Conservation (phyloP, 2,888 invertebrate species). For the Thereva nobilitata region DNA sequence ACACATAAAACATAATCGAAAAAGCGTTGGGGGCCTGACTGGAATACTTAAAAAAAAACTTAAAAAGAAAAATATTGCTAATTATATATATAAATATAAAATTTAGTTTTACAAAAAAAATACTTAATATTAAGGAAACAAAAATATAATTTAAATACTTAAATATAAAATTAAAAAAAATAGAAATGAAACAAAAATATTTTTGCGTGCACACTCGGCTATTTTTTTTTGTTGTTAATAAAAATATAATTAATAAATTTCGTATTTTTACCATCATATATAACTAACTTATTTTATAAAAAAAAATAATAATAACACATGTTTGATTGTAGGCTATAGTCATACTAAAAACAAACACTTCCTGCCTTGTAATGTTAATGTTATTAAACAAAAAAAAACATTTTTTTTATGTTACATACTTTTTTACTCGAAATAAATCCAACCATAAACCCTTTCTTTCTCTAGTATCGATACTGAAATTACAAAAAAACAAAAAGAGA, state of each 20-base stretch:
- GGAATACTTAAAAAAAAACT: conserved; percentile 25
- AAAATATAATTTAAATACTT: conserved; percentile 2
- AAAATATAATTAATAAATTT: conserved; percentile 2
- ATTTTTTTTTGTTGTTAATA: conserved; percentile 10
- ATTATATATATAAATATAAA: conserved; percentile 3
- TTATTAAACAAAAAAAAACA: too few relatives aligned
- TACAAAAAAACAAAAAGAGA: too few relatives aligned
- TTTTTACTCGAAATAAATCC: too few relatives aligned
- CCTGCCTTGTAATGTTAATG: too few relatives aligned
- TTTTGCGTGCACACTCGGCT: conserved; percentile 46
- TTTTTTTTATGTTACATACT: too few relatives aligned
- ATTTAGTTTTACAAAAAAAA: conserved; percentile 10
- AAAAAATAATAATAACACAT: too few relatives aligned
- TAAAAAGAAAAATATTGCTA: conserved; percentile 18
- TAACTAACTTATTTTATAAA: conserved; percentile 20
- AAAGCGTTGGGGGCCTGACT: conserved; percentile 47
- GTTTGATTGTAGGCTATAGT: too few relatives aligned
- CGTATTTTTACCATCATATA: too few relatives aligned
- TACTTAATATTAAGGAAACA: conserved; percentile 19
- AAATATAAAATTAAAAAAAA: conserved; percentile 24
- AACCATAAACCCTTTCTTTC: too few relatives aligned
- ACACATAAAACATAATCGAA: conserved; percentile 35
- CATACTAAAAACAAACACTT: too few relatives aligned
- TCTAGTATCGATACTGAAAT: too few relatives aligned
- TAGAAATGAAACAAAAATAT: conserved; percentile 20